phyloP scores from a whole-genome alignment of 2,888 invertebrate genomes.

The Macrosiphum euphorbiae region DNA sequence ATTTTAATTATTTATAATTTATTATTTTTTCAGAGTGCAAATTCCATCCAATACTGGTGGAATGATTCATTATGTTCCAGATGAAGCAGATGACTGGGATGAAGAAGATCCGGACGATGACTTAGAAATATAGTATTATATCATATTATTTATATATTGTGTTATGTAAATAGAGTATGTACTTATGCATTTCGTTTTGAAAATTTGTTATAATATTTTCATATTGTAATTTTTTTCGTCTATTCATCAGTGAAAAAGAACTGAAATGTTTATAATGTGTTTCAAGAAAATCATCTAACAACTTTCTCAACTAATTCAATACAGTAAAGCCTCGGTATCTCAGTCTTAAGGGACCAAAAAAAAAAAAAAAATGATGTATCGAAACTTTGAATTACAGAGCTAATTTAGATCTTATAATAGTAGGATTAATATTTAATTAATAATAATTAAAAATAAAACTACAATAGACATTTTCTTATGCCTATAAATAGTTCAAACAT shows the following conservation, averaged over 20 bases:
- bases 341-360: no score
- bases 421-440: no score
- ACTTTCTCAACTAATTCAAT: not conserved
- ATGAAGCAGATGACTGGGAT: conserved; percentile 85
- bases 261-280: not conserved
- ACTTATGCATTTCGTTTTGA: not conserved
- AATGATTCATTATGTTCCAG: conserved; percentile 82
- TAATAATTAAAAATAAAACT: no score
- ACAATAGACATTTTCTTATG: no score
- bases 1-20: not conserved
- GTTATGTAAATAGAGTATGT: conserved; percentile 23
- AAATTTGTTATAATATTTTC: not conserved
- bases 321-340: not conserved
- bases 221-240: not conserved
- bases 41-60: conserved; percentile 70
- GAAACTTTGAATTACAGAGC: no score
- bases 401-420: no score
- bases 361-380: no score
- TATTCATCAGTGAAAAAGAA: not conserved
- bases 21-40: conserved; percentile 18
- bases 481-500: no score
- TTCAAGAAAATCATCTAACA: not conserved
- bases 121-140: conserved; percentile 76
- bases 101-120: conserved; percentile 92
- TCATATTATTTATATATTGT: not conserved